Conservation (phyloP, 2,888 invertebrate species). For the Nomada hirtipes region DNA sequence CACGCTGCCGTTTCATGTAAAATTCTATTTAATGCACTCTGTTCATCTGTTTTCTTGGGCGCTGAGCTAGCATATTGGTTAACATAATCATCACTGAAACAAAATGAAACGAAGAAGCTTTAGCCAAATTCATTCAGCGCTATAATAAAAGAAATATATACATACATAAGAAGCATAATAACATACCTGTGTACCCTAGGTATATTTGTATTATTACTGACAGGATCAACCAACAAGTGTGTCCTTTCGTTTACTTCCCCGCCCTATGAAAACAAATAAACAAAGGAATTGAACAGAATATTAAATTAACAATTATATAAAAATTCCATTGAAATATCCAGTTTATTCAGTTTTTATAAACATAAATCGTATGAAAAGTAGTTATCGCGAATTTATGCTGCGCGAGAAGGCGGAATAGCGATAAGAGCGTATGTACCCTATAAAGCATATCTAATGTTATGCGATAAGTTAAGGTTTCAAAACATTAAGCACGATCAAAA, state of each 20-base stretch:
- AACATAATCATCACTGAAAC: constrained; percentile 88
- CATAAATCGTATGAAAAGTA: not conserved
- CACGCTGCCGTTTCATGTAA: constrained; percentile 96
- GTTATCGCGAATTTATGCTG: not conserved
- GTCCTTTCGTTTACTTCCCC: constrained; percentile 91
- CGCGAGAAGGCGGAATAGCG: not conserved
- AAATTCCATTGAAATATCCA: not conserved
- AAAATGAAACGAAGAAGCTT: constrained; percentile 34
- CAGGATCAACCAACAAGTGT: constrained; percentile 91
- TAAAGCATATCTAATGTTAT: constrained; percentile 27
- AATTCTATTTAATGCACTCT: constrained; percentile 95
- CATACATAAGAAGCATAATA: not conserved
- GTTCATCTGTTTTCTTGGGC: constrained; percentile 94
- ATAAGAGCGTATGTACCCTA: constrained; percentile 10
- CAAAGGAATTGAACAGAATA: not conserved
- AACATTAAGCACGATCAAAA: constrained; percentile 18
- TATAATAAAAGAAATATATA: not conserved
- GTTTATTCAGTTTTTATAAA: not conserved
- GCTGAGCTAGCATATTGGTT: constrained; percentile 87
- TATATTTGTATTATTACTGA: constrained; percentile 90
- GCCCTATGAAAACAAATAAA: constrained; percentile 81
- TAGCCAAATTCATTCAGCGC: constrained; percentile 2
- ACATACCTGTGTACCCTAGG: constrained; percentile 88
- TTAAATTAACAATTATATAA: not conserved
- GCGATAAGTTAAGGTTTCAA: constrained; percentile 55